A percentile compares a stretch with the other conserved stretches of the same genome.
Conservation (phyloP, 2,797 vertebrate species). For the Artibeus lituratus region DNA sequence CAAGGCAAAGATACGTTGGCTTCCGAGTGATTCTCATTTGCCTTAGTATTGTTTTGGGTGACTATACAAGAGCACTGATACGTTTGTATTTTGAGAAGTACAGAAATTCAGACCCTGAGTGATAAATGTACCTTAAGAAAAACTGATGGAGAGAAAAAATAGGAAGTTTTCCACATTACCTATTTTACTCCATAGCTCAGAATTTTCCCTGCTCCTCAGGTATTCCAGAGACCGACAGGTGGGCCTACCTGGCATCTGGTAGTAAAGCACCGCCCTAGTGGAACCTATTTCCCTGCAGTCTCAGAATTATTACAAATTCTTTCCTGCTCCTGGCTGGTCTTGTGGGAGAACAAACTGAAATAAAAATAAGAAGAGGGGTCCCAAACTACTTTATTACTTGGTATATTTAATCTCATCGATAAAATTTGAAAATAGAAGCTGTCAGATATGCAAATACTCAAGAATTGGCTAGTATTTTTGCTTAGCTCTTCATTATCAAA, state of each 20-base stretch:
- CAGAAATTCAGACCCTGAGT: background rate
- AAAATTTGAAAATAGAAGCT: constrained; percentile 49
- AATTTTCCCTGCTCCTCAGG: background rate
- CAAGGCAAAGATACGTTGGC: background rate
- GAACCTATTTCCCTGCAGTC: background rate
- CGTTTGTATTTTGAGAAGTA: background rate
- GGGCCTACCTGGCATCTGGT: background rate
- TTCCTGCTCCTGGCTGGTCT: background rate
- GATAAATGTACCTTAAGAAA: background rate
- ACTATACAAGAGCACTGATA: background rate
- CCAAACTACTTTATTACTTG: constrained; percentile 41
- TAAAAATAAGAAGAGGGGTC: background rate
- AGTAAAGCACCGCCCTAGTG: background rate
- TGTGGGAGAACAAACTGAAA: constrained; percentile 11
- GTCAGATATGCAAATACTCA: constrained; percentile 55
- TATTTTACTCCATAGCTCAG: background rate
- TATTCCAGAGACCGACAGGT: background rate
- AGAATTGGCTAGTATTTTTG: constrained; percentile 45
- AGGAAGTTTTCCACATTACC: background rate
- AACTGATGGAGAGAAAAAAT: background rate
- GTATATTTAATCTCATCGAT: constrained; percentile 24
- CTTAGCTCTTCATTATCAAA: constrained; percentile 47
- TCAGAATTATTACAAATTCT: constrained; percentile 8
- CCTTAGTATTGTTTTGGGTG: background rate
- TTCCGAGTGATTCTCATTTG: background rate